phyloP scores from a whole-genome alignment of 2,797 vertebrate species.

The Lerista edwardsae region DNA sequence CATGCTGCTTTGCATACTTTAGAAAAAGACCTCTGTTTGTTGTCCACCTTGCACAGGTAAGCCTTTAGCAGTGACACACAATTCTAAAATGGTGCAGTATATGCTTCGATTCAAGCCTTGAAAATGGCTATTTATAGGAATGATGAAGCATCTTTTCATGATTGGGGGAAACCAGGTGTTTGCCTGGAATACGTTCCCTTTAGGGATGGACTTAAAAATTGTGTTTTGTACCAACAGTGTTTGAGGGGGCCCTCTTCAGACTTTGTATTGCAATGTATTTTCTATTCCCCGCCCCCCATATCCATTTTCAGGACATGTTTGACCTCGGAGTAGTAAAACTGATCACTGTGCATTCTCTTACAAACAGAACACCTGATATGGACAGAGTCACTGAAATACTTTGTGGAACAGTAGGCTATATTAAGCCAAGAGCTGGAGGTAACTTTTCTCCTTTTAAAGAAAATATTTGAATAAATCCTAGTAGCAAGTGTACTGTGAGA shows the following conservation, averaged over 20 bases:
- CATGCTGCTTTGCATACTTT: conserved; percentile 80
- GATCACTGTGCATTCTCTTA: conserved; percentile 58
- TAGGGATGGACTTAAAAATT: not conserved
- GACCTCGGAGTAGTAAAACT: too few relatives aligned
- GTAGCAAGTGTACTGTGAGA: not conserved
- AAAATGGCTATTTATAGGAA: too few relatives aligned
- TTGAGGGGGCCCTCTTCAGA: not conserved
- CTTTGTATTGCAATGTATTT: not conserved
- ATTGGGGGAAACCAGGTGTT: not conserved
- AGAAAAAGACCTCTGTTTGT: conserved; percentile 80
- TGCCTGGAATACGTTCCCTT: not conserved
- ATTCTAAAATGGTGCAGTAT: conserved; percentile 10
- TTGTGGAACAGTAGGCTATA: conserved; percentile 79
- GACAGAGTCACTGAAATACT: conserved; percentile 74
- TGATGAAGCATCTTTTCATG: not conserved
- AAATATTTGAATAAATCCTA: not conserved
- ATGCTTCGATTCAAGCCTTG: too few relatives aligned
- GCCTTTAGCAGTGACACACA: not conserved
- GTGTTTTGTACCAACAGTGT: not conserved
- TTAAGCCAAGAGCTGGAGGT: conserved; percentile 81
- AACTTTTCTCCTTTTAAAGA: conserved; percentile 12
- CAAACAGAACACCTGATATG: conserved; percentile 56
- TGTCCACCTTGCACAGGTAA: conserved; percentile 81
- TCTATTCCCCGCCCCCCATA: not conserved
- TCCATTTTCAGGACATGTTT: not conserved